Evolutionary conservation across 2,888 invertebrate genomes (phyloP).

Genomic region (Platycheirus albimanus): DNA sequence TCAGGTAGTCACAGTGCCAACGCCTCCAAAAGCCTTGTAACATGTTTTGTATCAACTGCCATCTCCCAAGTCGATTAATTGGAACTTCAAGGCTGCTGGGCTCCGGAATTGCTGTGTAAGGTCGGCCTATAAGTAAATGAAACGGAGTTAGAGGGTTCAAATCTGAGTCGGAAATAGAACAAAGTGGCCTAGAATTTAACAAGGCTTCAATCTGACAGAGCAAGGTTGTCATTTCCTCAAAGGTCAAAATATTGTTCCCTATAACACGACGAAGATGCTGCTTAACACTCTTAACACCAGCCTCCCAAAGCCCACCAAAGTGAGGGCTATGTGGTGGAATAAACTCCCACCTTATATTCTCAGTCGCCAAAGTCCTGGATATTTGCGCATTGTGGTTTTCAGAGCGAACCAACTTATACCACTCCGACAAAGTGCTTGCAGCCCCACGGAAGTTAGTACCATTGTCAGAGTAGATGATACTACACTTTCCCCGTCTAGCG

Average conservation of each 20-base stretch:
- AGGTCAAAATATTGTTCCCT: no score
- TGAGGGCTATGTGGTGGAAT: constrained; percentile 18
- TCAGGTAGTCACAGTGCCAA: no score
- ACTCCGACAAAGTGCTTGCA: not conserved
- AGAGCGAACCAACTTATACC: not conserved
- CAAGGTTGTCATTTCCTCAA: constrained; percentile 62
- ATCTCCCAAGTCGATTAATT: no score
- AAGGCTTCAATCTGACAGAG: constrained; percentile 63
- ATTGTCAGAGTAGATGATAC: constrained; percentile 29
- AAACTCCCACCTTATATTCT: constrained; percentile 12
- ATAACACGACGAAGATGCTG: no score
- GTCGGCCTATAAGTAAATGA: constrained; percentile 40
- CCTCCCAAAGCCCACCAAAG: no score
- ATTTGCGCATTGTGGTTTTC: not conserved
- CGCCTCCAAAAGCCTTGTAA: constrained; percentile 67
- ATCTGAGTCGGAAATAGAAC: constrained; percentile 47
- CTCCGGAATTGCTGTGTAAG: no score
- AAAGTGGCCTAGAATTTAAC: constrained; percentile 50
- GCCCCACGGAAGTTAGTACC: constrained; percentile 28
- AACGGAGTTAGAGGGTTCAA: constrained; percentile 39
- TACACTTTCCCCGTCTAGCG: constrained; percentile 35
- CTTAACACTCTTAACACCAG: no score
- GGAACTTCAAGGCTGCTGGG: no score
- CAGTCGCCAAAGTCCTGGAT: not conserved
- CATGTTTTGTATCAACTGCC: constrained; percentile 37